Evolutionary conservation across 1,140 invertebrate species (phyloP), one percentile per base, ranked within the genome.

Genomic region (Hesperophylax magnus): DNA sequence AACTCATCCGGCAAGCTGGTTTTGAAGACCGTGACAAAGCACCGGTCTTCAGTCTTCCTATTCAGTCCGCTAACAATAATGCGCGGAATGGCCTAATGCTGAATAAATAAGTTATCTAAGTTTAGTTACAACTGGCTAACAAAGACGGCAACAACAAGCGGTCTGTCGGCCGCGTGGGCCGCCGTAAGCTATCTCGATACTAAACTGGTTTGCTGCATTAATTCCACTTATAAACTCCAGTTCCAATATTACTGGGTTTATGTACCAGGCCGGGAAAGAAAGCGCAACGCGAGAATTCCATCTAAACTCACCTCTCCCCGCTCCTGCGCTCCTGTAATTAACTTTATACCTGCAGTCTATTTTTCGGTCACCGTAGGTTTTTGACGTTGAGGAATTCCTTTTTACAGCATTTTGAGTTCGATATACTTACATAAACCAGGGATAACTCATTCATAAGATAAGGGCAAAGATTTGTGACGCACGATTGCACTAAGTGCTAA

Each of bases 181-280:
- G 67, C 67, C 17, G 67, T 6, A 4, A 65, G 61, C 61, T n/a
- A 31, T 47, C 34, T 47, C 60, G 67, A 58, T 20, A 71, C 53
- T 34, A 76, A 82, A 82, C 81, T 78, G 81, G 81, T 82, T 82
- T 82, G 47, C 65, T 74, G 81, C 81, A 78, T 78, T 82, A 61
- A 82, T 82, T 80, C 78, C 69, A 65, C 78, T 78, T 80, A 80
- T 79, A 67, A 77, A 58, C 61, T 72, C 53, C 47, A 80, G 56
- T 71, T 78, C 78, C 77, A 63, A 80, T 71, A 78, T 76, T 53
- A 79, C 78, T 78, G 81, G 76, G 81, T 75, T 79, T 82, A 27
- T 69, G 67, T 79, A 82, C 77, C 76, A 65, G 39, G 77, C 76
- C 22, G 60, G 39, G 78, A 80, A 72, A 79, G 54, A 79, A 58